Evolutionary conservation across 1,140 invertebrate species (phyloP).

Genomic region (Polypedilum vanderplanki): DNA sequence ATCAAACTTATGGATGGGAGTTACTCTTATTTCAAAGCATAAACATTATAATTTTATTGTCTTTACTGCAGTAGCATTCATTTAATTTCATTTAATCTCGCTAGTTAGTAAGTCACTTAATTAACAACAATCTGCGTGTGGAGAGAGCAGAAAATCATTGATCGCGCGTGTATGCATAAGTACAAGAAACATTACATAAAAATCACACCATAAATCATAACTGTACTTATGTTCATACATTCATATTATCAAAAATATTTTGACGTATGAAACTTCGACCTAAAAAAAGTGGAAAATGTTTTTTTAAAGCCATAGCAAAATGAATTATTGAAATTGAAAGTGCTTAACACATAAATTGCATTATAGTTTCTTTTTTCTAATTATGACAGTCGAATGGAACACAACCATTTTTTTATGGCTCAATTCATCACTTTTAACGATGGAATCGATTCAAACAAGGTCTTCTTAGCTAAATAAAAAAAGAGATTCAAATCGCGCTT

Average conservation of each 20-base stretch:
- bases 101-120: background rate
- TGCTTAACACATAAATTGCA: too few relatives aligned
- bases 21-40: background rate
- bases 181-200: background rate
- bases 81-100: background rate
- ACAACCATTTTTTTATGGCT: background rate
- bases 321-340: too few relatives aligned
- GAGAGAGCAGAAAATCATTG: too few relatives aligned
- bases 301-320: background rate
- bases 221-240: too few relatives aligned
- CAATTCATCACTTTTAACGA: constrained; percentile 9
- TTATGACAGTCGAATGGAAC: background rate
- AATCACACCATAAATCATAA: constrained; percentile 13
- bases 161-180: too few relatives aligned
- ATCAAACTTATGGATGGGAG: too few relatives aligned
- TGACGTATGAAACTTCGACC: background rate
- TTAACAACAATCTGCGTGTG: background rate
- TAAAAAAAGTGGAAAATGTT: background rate
- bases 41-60: background rate
- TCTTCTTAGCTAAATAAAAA: background rate
- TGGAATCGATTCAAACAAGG: background rate
- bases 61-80: background rate
- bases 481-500: background rate
- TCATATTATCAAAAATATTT: background rate
- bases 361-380: background rate